These are phyloP conservation scores for Orthonyx spaldingii DNA, from an alignment of 2,113 vertebrate genomes.

Conservation along the genomic window DNA sequence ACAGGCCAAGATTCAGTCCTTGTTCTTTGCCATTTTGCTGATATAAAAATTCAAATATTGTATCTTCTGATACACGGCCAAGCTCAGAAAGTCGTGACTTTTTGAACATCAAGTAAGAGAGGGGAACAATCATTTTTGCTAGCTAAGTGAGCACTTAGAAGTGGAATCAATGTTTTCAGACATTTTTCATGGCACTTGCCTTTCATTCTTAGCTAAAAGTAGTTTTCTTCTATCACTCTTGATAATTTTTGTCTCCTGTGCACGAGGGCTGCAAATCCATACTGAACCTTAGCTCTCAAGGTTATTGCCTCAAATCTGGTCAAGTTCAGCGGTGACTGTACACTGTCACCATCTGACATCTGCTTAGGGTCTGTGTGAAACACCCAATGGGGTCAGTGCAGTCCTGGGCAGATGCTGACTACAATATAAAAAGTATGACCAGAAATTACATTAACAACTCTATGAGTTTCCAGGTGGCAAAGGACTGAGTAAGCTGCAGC, in stretches of 20 bases:
- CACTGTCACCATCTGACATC: background rate
- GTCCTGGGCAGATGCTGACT: background rate
- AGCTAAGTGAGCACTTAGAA: background rate
- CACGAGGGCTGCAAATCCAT: background rate
- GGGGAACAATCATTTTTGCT: background rate
- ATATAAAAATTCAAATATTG: background rate
- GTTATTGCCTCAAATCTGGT: background rate
- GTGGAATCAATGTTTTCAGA: background rate
- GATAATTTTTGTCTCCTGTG: background rate
- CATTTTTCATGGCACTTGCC: background rate
- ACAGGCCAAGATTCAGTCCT: background rate
- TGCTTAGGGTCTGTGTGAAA: background rate
- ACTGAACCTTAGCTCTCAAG: background rate
- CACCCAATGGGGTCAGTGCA: background rate
- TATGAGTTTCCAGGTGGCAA: background rate
- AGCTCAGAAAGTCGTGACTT: background rate
- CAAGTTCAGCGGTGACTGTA: background rate
- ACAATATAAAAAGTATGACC: fast-evolving
- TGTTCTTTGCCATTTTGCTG: background rate
- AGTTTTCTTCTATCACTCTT: background rate
- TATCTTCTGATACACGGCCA: background rate
- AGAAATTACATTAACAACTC: background rate
- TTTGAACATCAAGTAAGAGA: background rate
- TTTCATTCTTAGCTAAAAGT: background rate
- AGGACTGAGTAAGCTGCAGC: background rate